Conservation (phyloP, 2,888 invertebrate genomes). For the Agonopterix arenella region DNA sequence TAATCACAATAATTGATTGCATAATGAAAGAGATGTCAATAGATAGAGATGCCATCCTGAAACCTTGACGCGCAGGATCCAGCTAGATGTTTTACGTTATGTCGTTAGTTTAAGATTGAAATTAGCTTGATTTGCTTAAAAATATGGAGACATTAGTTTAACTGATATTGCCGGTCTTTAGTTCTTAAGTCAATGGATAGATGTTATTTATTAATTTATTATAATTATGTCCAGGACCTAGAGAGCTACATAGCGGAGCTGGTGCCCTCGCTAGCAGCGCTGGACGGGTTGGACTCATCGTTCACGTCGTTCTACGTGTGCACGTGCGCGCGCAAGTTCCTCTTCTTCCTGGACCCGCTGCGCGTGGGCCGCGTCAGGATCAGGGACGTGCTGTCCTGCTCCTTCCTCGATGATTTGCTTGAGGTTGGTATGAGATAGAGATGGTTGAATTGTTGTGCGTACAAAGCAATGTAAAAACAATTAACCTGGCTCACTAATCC, state of each 20-base stretch:
- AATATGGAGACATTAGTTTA: too few relatives aligned
- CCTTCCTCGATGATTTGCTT: conserved; percentile 93
- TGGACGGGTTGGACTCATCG: conserved; percentile 93
- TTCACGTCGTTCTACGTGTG: conserved; percentile 98
- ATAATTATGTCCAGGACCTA: conserved; percentile 81
- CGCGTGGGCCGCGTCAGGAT: conserved; percentile 93
- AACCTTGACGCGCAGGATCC: too few relatives aligned
- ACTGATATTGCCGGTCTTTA: too few relatives aligned
- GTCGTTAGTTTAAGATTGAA: too few relatives aligned
- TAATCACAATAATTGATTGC: too few relatives aligned
- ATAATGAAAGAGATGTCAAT: too few relatives aligned
- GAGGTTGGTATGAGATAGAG: conserved; percentile 74
- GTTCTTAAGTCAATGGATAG: too few relatives aligned
- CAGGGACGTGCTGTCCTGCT: conserved; percentile 92
- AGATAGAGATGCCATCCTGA: too few relatives aligned
- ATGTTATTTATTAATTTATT: background rate
- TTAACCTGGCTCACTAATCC: too few relatives aligned
- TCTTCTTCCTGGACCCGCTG: conserved; percentile 95
- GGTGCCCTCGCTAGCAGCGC: conserved; percentile 92
- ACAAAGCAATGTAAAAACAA: too few relatives aligned
- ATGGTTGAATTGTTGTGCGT: background rate
- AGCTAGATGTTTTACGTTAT: too few relatives aligned
- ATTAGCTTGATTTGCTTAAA: too few relatives aligned
- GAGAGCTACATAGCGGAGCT: conserved; percentile 96
- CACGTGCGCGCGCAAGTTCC: conserved; percentile 96